Evolutionary conservation across 1,140 invertebrate species (phyloP).

Genomic region (Atta colombica): DNA sequence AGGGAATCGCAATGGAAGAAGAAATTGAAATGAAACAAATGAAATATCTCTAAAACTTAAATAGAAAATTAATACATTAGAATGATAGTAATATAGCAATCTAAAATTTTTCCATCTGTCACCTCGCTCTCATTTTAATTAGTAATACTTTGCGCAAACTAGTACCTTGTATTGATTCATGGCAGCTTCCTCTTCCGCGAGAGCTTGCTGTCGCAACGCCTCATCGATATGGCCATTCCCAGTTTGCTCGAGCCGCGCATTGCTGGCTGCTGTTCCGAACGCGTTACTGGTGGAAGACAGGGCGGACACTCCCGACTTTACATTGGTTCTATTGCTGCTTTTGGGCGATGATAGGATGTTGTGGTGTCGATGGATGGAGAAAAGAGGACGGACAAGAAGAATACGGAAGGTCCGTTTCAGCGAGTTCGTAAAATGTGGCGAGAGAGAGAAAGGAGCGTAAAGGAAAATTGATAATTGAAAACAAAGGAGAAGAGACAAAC

Average conservation of each 20-base stretch:
- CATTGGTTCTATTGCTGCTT: constrained; percentile 93
- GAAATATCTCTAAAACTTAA: not conserved
- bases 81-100: not conserved
- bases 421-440: constrained; percentile 73
- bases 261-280: constrained; percentile 93
- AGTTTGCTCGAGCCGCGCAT: constrained; percentile 90
- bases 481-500: constrained; percentile 85
- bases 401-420: constrained; percentile 68
- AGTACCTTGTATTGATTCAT: constrained; percentile 98
- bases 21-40: not conserved
- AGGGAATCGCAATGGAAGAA: not conserved
- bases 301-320: constrained; percentile 95
- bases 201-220: constrained; percentile 93
- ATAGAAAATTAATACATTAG: not conserved
- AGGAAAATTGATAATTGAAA: constrained; percentile 85
- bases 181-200: constrained; percentile 97
- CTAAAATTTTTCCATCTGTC: not conserved
- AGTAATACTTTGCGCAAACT: not conserved
- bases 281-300: constrained; percentile 95
- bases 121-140: not conserved
- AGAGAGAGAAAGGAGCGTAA: constrained; percentile 76
- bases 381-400: constrained; percentile 67
- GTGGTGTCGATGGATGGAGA: constrained; percentile 62
- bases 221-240: constrained; percentile 94
- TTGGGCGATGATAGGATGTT: constrained; percentile 83